Conservation (phyloP, 1,140 invertebrate species). For the Dryas iulia region DNA sequence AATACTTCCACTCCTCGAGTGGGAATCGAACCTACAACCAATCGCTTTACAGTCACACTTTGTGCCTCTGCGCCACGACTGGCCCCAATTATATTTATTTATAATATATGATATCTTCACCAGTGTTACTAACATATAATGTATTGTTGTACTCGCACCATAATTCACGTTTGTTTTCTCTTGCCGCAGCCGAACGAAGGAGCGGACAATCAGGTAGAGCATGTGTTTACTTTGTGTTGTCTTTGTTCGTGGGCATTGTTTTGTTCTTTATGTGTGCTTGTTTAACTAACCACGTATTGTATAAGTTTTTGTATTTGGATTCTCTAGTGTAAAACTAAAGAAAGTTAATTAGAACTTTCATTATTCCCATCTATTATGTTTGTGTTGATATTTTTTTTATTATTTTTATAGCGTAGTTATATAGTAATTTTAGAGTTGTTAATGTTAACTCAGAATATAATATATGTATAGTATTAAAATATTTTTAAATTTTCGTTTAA, state of each 20-base stretch:
- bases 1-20: too few species aligned
- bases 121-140: background rate
- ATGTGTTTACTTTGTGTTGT: slow-evolving; percentile 19
- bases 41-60: too few species aligned
- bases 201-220: slow-evolving; percentile 70
- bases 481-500: too few species aligned
- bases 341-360: background rate
- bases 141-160: background rate
- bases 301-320: background rate
- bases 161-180: slow-evolving; percentile 47
- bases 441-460: too few species aligned
- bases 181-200: slow-evolving; percentile 69
- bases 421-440: too few species aligned
- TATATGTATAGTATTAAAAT: too few species aligned
- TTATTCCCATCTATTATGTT: background rate
- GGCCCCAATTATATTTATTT: too few species aligned
- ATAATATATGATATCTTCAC: too few species aligned
- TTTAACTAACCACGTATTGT: slow-evolving; percentile 9
- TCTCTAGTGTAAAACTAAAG: background rate
- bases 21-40: too few species aligned
- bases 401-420: background rate
- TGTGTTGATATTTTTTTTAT: background rate
- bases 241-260: slow-evolving; percentile 23
- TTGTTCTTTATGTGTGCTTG: slow-evolving; percentile 15
- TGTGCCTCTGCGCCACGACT: too few species aligned